Conservation (phyloP, 2,888 invertebrate genomes). For the Neria commutata region DNA sequence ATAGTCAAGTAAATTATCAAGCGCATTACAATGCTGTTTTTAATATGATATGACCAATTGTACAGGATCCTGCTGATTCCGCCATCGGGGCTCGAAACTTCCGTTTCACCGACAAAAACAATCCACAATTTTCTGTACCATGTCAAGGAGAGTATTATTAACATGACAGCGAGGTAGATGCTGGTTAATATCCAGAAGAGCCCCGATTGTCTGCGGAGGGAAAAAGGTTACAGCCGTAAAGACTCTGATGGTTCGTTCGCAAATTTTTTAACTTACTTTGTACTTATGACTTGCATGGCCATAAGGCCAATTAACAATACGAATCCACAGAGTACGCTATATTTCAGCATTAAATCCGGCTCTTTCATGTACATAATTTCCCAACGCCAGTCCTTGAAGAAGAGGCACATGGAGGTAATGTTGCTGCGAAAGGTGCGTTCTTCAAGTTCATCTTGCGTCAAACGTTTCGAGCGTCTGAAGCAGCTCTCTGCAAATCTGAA, state of each 20-base stretch:
- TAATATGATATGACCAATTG: constrained; percentile 67
- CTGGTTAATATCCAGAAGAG: constrained; percentile 63
- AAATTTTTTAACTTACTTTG: constrained; percentile 38
- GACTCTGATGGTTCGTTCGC: too few species aligned
- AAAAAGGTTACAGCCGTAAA: not conserved
- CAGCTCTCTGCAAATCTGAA: constrained; percentile 42
- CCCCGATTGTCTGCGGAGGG: constrained; percentile 43
- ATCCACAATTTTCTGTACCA: constrained; percentile 81
- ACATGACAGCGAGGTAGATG: constrained; percentile 62
- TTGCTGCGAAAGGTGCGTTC: constrained; percentile 48
- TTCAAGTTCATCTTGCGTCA: constrained; percentile 49
- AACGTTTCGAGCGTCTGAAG: constrained; percentile 41
- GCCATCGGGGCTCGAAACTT: constrained; percentile 54
- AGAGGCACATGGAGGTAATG: constrained; percentile 64
- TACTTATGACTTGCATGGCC: constrained; percentile 67
- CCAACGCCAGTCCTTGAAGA: constrained; percentile 67
- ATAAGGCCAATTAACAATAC: constrained; percentile 67
- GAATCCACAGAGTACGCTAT: constrained; percentile 70
- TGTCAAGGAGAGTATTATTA: constrained; percentile 70
- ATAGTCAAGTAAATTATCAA: constrained; percentile 71
- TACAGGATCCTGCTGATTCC: constrained; percentile 65
- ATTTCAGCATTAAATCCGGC: constrained; percentile 83
- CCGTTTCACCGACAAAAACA: constrained; percentile 50
- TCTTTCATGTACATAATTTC: constrained; percentile 75
- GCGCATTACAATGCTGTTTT: constrained; percentile 68